Conservation (phyloP, 2,888 invertebrate genomes). For the Megalurothrips usitatus region DNA sequence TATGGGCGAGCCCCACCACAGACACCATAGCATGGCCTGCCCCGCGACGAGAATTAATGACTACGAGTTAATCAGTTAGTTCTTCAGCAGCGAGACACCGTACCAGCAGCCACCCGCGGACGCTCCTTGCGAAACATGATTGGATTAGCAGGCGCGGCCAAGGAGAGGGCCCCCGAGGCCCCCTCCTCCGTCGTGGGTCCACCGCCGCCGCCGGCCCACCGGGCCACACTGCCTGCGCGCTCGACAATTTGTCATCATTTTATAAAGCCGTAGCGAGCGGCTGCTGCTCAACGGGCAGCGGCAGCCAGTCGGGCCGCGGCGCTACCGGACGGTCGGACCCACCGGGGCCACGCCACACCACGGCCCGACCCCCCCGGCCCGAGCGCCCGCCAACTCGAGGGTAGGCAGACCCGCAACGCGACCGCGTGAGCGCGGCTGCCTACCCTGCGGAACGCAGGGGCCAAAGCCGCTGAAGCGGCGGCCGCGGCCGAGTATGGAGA, state of each 20-base stretch:
- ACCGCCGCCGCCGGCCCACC: too few relatives aligned
- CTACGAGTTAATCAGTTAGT: constrained; percentile 22
- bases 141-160: neutral
- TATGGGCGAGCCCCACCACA: too few relatives aligned
- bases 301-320: neutral
- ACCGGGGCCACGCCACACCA: neutral
- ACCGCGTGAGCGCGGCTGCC: too few relatives aligned
- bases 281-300: neutral
- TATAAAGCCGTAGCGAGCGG: neutral
- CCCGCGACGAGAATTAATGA: neutral
- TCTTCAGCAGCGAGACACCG: neutral
- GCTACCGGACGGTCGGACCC: neutral
- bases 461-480: too few relatives aligned
- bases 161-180: neutral
- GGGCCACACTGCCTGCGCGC: too few relatives aligned
- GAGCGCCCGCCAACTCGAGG: neutral
- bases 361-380: neutral
- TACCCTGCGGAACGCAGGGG: too few relatives aligned
- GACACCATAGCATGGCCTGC: too few relatives aligned
- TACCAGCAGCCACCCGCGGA: too few relatives aligned
- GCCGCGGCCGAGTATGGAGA: too few relatives aligned
- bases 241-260: constrained; percentile 7
- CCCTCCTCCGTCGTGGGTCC: too few relatives aligned
- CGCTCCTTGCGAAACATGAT: neutral
- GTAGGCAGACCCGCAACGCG: neutral